A percentile compares a stretch with the other conserved stretches of the same genome.
Conservation (phyloP, 2,888 invertebrate genomes). For the Lucinisca nassula region DNA sequence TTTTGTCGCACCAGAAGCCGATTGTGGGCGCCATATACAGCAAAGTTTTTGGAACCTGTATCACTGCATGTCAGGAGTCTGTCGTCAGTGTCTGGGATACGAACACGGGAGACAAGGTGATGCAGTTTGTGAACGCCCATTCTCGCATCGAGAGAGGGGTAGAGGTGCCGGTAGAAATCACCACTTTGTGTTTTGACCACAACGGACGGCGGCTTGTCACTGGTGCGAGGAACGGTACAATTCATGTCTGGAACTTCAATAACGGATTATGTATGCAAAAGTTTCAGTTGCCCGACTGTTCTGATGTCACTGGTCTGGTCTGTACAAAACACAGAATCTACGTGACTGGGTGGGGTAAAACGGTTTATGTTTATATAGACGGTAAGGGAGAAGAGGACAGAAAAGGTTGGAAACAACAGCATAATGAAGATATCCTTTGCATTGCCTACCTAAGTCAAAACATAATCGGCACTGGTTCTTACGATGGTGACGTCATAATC, state of each 20-base stretch:
- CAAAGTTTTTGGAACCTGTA: constrained; percentile 91
- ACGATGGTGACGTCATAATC: constrained; percentile 94
- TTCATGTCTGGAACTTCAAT: constrained; percentile 96
- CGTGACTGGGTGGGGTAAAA: constrained; percentile 93
- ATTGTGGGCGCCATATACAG: constrained; percentile 93
- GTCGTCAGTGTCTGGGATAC: constrained; percentile 95
- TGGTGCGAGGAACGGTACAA: constrained; percentile 93
- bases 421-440: constrained; percentile 93
- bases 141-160: constrained; percentile 91
- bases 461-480: constrained; percentile 90
- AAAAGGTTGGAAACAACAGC: constrained; percentile 92
- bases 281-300: constrained; percentile 91
- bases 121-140: constrained; percentile 89
- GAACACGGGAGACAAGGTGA: constrained; percentile 90
- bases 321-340: constrained; percentile 91
- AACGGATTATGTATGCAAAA: constrained; percentile 92
- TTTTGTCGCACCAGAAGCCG: constrained; percentile 91
- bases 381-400: constrained; percentile 88
- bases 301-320: constrained; percentile 89
- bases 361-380: constrained; percentile 76
- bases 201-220: constrained; percentile 93
- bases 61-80: constrained; percentile 94
- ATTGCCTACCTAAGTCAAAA: constrained; percentile 89
- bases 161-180: constrained; percentile 92
- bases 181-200: constrained; percentile 93